Percentiles rank a stretch among this genome's conserved stretches.
Conservation (phyloP, 2,797 vertebrate genomes). For the Carcharodon carcharias region DNA sequence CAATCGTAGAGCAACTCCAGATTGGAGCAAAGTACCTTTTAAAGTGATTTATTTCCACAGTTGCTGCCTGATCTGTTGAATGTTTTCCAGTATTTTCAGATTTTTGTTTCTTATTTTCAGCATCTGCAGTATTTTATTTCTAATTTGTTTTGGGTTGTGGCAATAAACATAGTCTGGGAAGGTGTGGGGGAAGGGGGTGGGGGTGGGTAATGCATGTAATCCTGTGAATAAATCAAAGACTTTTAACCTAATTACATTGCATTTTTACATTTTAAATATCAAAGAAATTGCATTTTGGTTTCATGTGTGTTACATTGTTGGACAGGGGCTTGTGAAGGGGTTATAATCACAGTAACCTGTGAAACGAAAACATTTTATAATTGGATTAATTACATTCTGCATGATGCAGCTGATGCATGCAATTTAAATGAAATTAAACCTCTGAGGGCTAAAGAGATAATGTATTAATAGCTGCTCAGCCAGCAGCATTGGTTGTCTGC, state of each 20-base stretch:
- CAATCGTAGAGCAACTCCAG: neutral
- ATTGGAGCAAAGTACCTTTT: neutral
- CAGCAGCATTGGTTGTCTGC: neutral
- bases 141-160: neutral
- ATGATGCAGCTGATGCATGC: neutral
- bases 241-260: neutral
- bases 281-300: neutral
- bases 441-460: neutral
- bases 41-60: neutral
- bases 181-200: too few species aligned
- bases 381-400: neutral
- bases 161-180: neutral
- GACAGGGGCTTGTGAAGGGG: neutral
- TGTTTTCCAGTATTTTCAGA: neutral
- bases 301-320: neutral
- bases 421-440: neutral
- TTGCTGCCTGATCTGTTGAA: neutral
- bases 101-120: neutral
- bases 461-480: neutral
- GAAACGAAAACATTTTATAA: neutral
- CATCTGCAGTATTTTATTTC: neutral
- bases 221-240: neutral
- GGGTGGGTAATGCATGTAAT: neutral
- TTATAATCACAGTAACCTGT: neutral
- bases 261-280: neutral